A percentile compares a stretch with the other conserved stretches of the same genome.
Conservation (phyloP, 2,113 vertebrate genomes). For the Sinocyclocheilus anshuiensis region DNA sequence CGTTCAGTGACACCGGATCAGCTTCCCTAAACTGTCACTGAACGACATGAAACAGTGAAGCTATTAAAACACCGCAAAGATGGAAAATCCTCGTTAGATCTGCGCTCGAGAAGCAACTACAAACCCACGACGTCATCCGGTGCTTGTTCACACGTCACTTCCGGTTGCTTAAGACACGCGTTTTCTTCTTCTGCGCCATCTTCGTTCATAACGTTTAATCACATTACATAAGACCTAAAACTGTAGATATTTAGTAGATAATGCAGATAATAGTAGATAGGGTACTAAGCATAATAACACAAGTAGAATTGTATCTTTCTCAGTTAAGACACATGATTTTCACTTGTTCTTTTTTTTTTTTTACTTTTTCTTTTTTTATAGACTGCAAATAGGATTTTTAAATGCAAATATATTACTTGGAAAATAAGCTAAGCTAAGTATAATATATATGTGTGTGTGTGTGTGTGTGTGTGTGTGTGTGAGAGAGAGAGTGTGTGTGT, state of each 20-base stretch:
- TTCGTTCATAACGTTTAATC: background rate
- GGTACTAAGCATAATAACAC: no score
- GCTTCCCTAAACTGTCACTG: background rate
- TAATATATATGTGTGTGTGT: no score
- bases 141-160: conserved; percentile 24
- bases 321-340: no score
- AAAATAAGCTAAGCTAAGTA: no score
- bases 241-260: no score
- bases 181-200: background rate
- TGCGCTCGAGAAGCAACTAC: background rate
- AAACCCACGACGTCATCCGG: conserved; percentile 49
- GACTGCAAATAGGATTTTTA: no score
- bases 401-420: no score
- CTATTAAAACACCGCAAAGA: background rate
- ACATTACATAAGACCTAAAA: background rate
- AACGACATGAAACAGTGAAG: background rate
- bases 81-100: background rate
- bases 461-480: no score
- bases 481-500: no score
- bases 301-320: no score
- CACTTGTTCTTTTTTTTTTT: no score
- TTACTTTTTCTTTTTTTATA: no score
- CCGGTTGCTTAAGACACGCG: conserved; percentile 3
- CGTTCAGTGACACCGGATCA: background rate
- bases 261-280: background rate